Conservation (phyloP, 2,888 invertebrate species). For the Mesorhabditis belari region DNA sequence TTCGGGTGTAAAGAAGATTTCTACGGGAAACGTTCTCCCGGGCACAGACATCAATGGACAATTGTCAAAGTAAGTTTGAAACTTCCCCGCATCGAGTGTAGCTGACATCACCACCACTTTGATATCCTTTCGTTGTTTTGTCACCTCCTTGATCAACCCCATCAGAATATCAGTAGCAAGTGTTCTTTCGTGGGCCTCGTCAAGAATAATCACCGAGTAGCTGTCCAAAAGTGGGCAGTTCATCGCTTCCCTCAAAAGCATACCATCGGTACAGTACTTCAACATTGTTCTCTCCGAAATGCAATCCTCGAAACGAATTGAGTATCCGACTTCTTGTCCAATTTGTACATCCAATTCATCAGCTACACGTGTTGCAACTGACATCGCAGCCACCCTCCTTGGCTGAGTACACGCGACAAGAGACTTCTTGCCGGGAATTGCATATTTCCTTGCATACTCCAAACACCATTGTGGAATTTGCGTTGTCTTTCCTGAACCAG, state of each 20-base stretch:
- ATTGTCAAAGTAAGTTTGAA: constrained; percentile 91
- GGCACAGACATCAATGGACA: constrained; percentile 98
- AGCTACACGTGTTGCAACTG: constrained; percentile 1
- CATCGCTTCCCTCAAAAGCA: constrained; percentile 97
- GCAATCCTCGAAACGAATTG: constrained; percentile 97
- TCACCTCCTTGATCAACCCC: constrained; percentile 89
- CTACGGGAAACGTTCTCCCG: constrained; percentile 85
- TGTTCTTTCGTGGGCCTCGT: constrained; percentile 97
- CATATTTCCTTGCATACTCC: constrained; percentile 63
- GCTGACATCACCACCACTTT: constrained; percentile 98
- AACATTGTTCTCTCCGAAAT: constrained; percentile 84
- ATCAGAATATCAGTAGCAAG: constrained; percentile 94
- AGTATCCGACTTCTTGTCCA: constrained; percentile 82
- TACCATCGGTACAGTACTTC: constrained; percentile 69
- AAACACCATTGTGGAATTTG: constrained; percentile 74
- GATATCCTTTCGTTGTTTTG: constrained; percentile 79
- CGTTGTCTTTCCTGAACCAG: constrained; percentile 96
- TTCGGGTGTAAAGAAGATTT: constrained; percentile 97
- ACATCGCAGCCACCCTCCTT: constrained; percentile 2
- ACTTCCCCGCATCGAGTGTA: constrained; percentile 95
- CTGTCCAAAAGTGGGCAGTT: constrained; percentile 92
- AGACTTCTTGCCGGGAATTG: constrained; percentile 50
- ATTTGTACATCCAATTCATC: constrained; percentile 80
- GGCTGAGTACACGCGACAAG: constrained; percentile 5
- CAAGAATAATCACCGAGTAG: constrained; percentile 87